Evolutionary conservation across 2,888 invertebrate genomes (phyloP).

Genomic region (Maniola hyperantus): DNA sequence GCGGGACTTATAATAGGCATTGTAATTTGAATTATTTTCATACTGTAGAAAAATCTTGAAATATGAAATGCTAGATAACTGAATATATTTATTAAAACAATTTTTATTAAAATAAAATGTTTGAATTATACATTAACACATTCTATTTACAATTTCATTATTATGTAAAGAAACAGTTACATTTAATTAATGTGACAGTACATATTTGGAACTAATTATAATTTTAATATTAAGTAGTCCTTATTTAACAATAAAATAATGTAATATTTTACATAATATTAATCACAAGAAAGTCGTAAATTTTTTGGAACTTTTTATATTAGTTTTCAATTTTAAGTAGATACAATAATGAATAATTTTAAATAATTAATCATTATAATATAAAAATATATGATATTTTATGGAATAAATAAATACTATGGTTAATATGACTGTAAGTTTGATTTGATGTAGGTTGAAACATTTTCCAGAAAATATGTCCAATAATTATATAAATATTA

Average conservation of each 20-base stretch:
- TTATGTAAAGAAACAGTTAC: not conserved
- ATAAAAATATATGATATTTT: slow-evolving; percentile 8
- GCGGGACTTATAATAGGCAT: too few relatives aligned
- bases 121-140: not conserved
- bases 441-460: too few relatives aligned
- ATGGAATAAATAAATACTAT: too few relatives aligned
- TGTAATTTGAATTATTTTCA: too few relatives aligned
- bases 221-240: slow-evolving; percentile 5
- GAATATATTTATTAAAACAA: not conserved
- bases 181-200: not conserved
- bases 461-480: too few relatives aligned
- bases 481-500: too few relatives aligned
- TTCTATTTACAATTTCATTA: not conserved
- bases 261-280: not conserved
- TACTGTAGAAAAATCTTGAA: not conserved
- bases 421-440: too few relatives aligned
- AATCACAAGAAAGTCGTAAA: not conserved
- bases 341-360: not conserved
- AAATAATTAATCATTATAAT: slow-evolving; percentile 12
- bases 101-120: not conserved
- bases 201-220: slow-evolving; percentile 1
- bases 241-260: not conserved
- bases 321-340: slow-evolving; percentile 9
- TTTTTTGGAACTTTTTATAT: slow-evolving; percentile 8
- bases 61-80: not conserved